Conservation (phyloP, 2,888 invertebrate genomes). For the Micoletzkya japonica region DNA sequence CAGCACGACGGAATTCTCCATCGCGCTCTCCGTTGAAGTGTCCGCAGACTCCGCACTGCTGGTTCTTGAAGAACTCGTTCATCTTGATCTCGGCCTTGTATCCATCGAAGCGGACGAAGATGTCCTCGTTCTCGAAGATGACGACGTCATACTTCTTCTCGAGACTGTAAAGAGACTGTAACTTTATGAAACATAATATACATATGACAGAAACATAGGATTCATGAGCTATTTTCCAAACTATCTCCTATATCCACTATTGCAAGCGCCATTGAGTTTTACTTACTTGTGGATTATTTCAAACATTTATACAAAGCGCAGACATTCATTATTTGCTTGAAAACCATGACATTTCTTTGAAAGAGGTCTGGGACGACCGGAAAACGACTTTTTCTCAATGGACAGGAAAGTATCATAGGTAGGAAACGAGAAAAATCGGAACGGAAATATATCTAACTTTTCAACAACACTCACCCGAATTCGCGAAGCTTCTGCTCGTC, state of each 20-base stretch:
- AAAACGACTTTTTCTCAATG: no score
- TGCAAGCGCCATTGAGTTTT: neutral
- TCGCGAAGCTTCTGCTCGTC: slow-evolving; percentile 38
- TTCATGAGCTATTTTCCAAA: neutral
- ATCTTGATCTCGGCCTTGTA: slow-evolving; percentile 44
- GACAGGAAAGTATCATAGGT: no score
- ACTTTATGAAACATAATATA: slow-evolving; percentile 29
- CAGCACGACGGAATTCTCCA: slow-evolving; percentile 49
- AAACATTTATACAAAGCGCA: neutral
- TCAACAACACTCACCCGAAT: slow-evolving; percentile 27
- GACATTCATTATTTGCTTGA: neutral
- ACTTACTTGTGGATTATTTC: neutral
- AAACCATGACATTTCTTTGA: no score
- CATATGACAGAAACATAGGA: neutral
- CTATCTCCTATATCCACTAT: no score
- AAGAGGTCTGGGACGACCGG: no score
- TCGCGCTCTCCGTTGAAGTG: slow-evolving; percentile 52
- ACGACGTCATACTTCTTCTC: slow-evolving; percentile 33
- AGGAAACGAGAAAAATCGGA: no score
- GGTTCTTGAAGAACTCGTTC: slow-evolving; percentile 44
- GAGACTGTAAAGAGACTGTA: slow-evolving; percentile 36
- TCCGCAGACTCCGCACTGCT: slow-evolving; percentile 62
- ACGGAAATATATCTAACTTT: no score
- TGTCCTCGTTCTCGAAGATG: slow-evolving; percentile 42
- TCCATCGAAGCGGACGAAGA: slow-evolving; percentile 55